Evolutionary conservation across 2,113 vertebrate species (phyloP), one percentile per base, ranked within the genome.

Genomic region (Pomatorhinus ruficollis): DNA sequence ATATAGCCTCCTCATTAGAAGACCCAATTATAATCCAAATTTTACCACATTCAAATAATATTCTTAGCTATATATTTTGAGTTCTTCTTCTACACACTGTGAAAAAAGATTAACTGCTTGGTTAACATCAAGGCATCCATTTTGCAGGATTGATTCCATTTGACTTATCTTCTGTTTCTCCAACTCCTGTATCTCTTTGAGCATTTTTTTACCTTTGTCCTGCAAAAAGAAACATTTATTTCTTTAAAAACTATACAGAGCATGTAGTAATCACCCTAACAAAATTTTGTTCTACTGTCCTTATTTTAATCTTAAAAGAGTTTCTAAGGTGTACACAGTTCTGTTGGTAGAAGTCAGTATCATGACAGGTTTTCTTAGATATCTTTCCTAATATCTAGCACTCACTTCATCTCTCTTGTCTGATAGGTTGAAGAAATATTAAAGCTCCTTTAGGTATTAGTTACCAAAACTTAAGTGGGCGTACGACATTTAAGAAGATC

Each of bases 71-170:
- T 99, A 99, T 95, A 98, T 91, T 47, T 66, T 96, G 71, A 99
- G 96, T 97, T 99, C 99, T 78, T 98, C 97, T 91, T 98, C 90
- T 72, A 98, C 97, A 78, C 97, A 98, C 22, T 94, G 88, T 85
- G 98, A 52, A 95, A 99, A 99, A 56, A 99, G 98, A 97, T 98
- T 93, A 64, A 97, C 98, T 39, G 96, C 85, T 91, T 97, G 78
- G 52, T 98, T 97, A 25, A 85, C 17, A 28, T 99, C 97, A 17
- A 97, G 89, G 91, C 96, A 78, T 42, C 98, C 97, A 0, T 83
- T 92, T 65, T 98, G 97, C 77, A 99, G 97, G 95, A 98, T 44
- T 56, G 91, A 76, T 95, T 99, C 99, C 98, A 99, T 98, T 93
- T 98, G 85, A 80, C 84, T 91, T 54, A 99, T 97, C 64, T 98